Base-by-base conservation (phyloP, 2,888 invertebrate genomes). In the Lomographa bimaculata region DNA sequence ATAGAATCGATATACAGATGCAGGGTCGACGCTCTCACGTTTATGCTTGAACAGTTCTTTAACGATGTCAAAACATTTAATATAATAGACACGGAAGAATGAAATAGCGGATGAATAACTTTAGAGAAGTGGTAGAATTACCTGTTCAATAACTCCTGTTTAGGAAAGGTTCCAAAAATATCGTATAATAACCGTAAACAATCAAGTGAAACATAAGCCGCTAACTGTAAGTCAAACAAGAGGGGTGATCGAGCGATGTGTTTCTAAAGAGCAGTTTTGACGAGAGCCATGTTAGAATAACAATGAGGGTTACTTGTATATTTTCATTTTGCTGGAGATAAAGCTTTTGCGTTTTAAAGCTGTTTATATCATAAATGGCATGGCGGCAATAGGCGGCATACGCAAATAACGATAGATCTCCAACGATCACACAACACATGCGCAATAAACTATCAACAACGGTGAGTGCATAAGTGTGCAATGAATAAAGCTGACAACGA, bases 1-100 rank as follows among this genome's bases (percentile, higher is more conserved):
- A 57, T 69, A 63, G 62, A 69, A 78, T 77, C 78, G 74, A 79
- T 79, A 63, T 79, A 81, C 74, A 81, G 74, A 76, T 57, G 53
- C 42, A 61, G 65, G 76, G 68, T 74, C 73, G 71, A 71, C 55
- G 81, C 37, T 68, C 78, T 48, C 4, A 18, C 7, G 8, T n/a
- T 4, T 26, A 10, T 9, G 4, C 3, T 18, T 16, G 5, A 9
- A 17, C 2, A n/a, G n/a, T n/a, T n/a, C n/a, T n/a, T n/a, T n/a
- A n/a, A n/a, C n/a, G n/a, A n/a, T n/a, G n/a, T n/a, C n/a, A n/a
- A n/a, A n/a, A n/a, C n/a, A n/a, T n/a, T n/a, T n/a, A n/a, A n/a
- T n/a, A n/a, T n/a, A n/a, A n/a, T n/a, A n/a, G n/a, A n/a, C n/a
- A n/a, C n/a, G n/a, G n/a, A n/a, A n/a, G n/a, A n/a, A n/a, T n/a